Base-by-base conservation (phyloP, 1,140 invertebrate genomes). In the Drosophila athabasca region DNA sequence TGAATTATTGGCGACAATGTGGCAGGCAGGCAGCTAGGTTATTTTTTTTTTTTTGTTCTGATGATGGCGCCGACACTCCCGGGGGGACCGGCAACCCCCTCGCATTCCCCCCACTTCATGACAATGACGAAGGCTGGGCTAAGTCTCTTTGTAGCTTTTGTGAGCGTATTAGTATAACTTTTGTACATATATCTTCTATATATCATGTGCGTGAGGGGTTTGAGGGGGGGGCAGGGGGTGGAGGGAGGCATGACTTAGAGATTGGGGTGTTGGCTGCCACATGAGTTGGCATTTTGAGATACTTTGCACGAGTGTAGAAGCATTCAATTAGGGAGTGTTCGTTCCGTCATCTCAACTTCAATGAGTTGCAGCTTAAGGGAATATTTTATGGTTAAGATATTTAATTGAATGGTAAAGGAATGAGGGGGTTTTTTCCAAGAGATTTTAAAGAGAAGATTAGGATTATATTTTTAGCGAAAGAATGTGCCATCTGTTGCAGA, bases 1-100 rank as follows among this genome's bases (percentile, higher is more conserved):
- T 76, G 62, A 74, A 76, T 67, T 75, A 76, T 76, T 75, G 73
- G 70, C 73, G 70, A 76, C 73, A 76, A 67, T 76, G 73, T 76
- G 73, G 71, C 72, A 76, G 73, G 71, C 72, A 76, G 73, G 35
- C 35, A 13, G 35, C 35, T 35, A 0, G 0, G 6, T 9, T 9
- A 2, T 46, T 13, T 41, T 72, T 31, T 72, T 31, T 4, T 26
- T 72, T 67, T 74, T 65, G 43, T 55, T 46, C 45, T 7, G 45
- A 45, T 74, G 61, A 51, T 65, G 70, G 62, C 70, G 72, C 70
- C 72, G 62, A 66, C 59, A 64, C 70, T 74, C 59, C 49, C 72
- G 43, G 24, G 31, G 49, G 17, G 17, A 19, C 17, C 17, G 0
- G 17, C 17, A 19, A n/a, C 31, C 22, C 13, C 11, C 46, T 50